These are phyloP conservation scores for Acanthosepion pharaonis DNA, from an alignment of 2,888 invertebrate species.

Conservation along the genomic window DNA sequence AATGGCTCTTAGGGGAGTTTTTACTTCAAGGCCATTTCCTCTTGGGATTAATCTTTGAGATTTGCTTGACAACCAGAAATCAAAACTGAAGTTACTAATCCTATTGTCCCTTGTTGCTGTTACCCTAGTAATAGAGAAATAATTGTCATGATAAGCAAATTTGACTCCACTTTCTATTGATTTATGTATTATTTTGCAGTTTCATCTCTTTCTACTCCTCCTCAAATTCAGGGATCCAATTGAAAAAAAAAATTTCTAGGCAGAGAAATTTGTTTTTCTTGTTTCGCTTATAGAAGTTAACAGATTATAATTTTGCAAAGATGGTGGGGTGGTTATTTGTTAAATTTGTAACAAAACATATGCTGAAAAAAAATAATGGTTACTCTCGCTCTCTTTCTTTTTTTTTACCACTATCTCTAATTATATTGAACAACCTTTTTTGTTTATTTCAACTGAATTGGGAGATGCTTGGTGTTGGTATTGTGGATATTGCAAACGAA, in stretches of 20 bases:
- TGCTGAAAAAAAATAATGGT: too few species aligned
- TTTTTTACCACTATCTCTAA: too few species aligned
- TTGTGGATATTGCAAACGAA: too few species aligned
- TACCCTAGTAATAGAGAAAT: background rate
- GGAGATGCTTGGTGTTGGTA: too few species aligned
- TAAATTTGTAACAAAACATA: too few species aligned
- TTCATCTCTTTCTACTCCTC: background rate
- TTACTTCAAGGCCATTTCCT: background rate
- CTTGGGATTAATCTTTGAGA: background rate
- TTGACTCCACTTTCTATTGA: background rate
- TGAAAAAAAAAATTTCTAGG: background rate
- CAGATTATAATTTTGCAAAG: too few species aligned
- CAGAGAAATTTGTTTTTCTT: background rate
- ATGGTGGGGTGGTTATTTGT: too few species aligned
- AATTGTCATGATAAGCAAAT: constrained; percentile 7
- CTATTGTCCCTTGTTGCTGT: background rate
- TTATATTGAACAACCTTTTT: too few species aligned
- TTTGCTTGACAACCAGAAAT: background rate
- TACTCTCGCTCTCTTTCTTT: too few species aligned
- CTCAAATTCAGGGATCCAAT: background rate
- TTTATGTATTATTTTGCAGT: background rate
- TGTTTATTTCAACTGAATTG: too few species aligned
- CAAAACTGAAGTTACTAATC: background rate
- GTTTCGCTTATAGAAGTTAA: background rate
- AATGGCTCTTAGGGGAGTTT: background rate